Conservation (phyloP, 2,888 invertebrate genomes). For the Eristalis tenax region DNA sequence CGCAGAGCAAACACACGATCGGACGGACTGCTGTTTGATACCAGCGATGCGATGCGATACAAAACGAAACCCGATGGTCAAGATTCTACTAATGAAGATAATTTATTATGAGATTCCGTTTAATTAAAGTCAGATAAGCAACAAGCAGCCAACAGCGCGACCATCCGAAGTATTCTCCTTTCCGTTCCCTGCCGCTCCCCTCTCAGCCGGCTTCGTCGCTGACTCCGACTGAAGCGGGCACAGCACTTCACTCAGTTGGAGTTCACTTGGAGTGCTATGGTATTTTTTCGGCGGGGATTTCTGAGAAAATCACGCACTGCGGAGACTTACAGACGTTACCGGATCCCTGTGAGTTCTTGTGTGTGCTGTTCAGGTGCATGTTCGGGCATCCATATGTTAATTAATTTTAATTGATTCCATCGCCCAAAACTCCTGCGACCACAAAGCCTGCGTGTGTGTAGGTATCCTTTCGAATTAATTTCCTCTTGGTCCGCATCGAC, state of each 20-base stretch:
- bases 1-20: constrained; percentile 3
- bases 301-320: constrained; percentile 55
- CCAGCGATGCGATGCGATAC: constrained; percentile 50
- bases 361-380: constrained; percentile 65
- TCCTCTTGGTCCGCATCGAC: neutral
- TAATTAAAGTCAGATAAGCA: constrained; percentile 81
- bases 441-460: neutral
- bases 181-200: neutral
- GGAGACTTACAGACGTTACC: neutral
- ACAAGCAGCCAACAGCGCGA: constrained; percentile 66
- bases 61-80: constrained; percentile 73
- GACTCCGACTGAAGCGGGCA: neutral
- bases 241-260: neutral
- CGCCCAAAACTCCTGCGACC: constrained; percentile 33
- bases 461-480: constrained; percentile 44
- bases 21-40: neutral
- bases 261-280: constrained; percentile 60
- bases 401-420: constrained; percentile 75
- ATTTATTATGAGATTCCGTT: constrained; percentile 82
- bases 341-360: constrained; percentile 7
- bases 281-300: constrained; percentile 60
- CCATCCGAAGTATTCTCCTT: constrained; percentile 61
- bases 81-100: constrained; percentile 80
- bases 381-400: constrained; percentile 73
- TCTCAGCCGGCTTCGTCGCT: neutral